Evolutionary conservation across 2,888 invertebrate genomes (phyloP).

Genomic region (Apodemia mormo): DNA sequence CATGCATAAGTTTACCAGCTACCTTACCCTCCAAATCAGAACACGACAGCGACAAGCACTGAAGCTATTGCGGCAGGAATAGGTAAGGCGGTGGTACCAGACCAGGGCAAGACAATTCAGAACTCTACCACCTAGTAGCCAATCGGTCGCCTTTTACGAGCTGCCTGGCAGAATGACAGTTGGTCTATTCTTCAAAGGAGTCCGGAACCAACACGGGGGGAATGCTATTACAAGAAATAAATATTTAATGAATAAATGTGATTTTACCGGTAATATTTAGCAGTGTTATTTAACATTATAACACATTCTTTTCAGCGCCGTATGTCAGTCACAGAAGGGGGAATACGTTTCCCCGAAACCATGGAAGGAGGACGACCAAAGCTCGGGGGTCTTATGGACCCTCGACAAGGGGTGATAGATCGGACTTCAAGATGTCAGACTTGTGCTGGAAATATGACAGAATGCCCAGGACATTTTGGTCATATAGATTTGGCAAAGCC

Average conservation of each 20-base stretch:
- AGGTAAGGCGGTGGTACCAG: too few relatives aligned
- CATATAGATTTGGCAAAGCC: conserved; percentile 99
- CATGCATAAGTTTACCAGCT: too few relatives aligned
- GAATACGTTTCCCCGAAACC: conserved; percentile 97
- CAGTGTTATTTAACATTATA: not conserved
- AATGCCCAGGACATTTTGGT: conserved; percentile 99
- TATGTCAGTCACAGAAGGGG: conserved; percentile 99
- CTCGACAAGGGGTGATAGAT: conserved; percentile 98
- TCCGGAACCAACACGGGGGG: too few relatives aligned
- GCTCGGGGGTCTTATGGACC: conserved; percentile 99
- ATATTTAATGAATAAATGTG: not conserved
- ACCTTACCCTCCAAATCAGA: too few relatives aligned
- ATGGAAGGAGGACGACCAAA: conserved; percentile 99
- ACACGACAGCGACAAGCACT: too few relatives aligned
- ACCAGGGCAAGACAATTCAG: too few relatives aligned
- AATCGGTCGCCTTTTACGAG: too few relatives aligned
- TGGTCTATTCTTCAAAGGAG: too few relatives aligned
- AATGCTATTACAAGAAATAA: too few relatives aligned
- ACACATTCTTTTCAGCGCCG: conserved; percentile 87
- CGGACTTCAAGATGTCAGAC: conserved; percentile 96
- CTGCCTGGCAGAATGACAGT: too few relatives aligned
- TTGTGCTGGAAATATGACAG: conserved; percentile 98
- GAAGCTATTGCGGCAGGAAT: too few relatives aligned
- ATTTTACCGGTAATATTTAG: not conserved
- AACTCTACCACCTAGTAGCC: too few relatives aligned